Evolutionary conservation across 2,888 invertebrate genomes (phyloP).

Genomic region (Glaucopsyche alexis): DNA sequence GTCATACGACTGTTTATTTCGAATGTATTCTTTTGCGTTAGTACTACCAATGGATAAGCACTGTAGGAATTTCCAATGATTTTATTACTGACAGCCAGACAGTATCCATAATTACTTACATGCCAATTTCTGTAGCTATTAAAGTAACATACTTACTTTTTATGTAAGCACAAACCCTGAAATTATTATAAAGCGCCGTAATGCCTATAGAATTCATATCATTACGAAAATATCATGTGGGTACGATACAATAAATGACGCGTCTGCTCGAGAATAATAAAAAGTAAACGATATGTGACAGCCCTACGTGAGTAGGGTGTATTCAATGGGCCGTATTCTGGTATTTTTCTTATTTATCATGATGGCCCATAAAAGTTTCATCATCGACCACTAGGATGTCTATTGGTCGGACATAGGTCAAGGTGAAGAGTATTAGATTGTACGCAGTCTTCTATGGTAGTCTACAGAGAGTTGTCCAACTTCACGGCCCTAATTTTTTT

Average conservation of each 20-base stretch:
- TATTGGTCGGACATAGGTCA: no score
- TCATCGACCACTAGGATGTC: neutral
- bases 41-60: no score
- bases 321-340: neutral
- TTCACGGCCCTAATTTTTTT: no score
- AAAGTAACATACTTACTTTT: neutral
- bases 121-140: neutral
- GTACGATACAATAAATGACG: neutral
- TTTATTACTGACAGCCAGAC: no score
- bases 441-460: no score
- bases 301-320: slow-evolving; percentile 14
- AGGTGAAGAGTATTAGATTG: no score
- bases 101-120: no score
- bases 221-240: slow-evolving; percentile 19
- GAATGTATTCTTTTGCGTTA: no score
- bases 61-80: no score
- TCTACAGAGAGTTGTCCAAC: no score
- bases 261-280: slow-evolving; percentile 7
- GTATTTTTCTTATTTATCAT: slow-evolving; percentile 15
- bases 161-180: neutral
- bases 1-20: no score
- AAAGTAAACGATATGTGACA: slow-evolving; percentile 26
- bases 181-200: neutral
- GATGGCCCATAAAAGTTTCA: neutral
- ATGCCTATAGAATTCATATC: slow-evolving; percentile 21